Base-by-base conservation (phyloP, 2,888 invertebrate species). In the Nephrotoma guestfalica region DNA sequence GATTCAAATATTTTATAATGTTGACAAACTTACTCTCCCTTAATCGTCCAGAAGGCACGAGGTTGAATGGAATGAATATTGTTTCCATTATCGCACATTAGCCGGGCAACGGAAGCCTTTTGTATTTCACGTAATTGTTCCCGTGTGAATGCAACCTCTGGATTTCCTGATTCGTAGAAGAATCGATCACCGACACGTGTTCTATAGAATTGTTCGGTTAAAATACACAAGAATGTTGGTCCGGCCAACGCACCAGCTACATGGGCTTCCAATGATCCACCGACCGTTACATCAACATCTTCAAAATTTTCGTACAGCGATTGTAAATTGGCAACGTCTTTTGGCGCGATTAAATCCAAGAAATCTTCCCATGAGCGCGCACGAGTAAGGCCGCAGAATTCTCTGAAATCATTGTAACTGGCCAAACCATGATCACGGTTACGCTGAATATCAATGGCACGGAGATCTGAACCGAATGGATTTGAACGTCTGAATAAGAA, bases 281-380 rank as follows among this genome's bases (percentile, higher is more conserved):
- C 98, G 6, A 97, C 96, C 13, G 96, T 96, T 87, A 98, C 90
- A 89, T 98, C 98, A 0, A 98, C 95, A 90, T 98, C 97, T 86
- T 96, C 95, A 0, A 95, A 94, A 85, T 93, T 93, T 87, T 94
- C 94, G 91, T 96, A 97, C 0, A 96, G 89, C 0, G 91, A 89
- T 87, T 93, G 91, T 9, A 97, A 91, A 88, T 94, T 93, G 87
- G 93, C 91, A 51, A 97, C 93, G 89, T 95, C 95, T 90, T 95
- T 92, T 86, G 90, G 89, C 7, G 94, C 92, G 86, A 96, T 95
- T 85, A 94, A 93, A 90, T 96, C 96, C 0, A 92, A 89, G 91
- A 95, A 95, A 87, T 95, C 96, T 47, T 94, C 91, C 93, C 96
- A 97, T 0, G 91, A 91, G 40, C 91, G 91, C 0, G 96, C 97